Percentiles rank a stretch among this genome's conserved stretches.
Evolutionary conservation across 2,888 invertebrate genomes (phyloP).

Genomic region (Epirrhoe tristata): DNA sequence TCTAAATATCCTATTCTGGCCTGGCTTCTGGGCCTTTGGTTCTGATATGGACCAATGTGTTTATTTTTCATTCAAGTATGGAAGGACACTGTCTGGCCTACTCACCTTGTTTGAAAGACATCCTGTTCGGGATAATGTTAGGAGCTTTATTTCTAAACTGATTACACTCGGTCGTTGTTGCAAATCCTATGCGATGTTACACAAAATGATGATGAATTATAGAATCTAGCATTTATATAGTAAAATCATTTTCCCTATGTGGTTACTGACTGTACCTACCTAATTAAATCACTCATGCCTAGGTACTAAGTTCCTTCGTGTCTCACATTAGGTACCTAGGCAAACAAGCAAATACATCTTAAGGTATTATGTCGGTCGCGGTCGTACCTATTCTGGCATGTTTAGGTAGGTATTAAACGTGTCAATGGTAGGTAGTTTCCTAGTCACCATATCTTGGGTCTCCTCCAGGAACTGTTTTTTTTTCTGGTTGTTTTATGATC

Average conservation of each 20-base stretch:
- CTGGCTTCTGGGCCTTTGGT: too few species aligned
- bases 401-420: too few species aligned
- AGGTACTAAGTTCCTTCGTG: background rate
- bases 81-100: background rate
- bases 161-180: background rate
- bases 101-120: slow-evolving; percentile 30
- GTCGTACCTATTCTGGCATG: too few species aligned
- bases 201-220: slow-evolving; percentile 1
- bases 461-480: too few species aligned
- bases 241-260: slow-evolving; percentile 13
- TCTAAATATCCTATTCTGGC: too few species aligned
- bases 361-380: too few species aligned
- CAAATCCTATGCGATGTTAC: slow-evolving; percentile 3
- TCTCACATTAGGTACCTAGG: background rate
- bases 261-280: slow-evolving; percentile 2
- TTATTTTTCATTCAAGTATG: too few species aligned
- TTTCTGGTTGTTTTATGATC: too few species aligned
- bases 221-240: background rate
- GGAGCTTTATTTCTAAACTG: background rate
- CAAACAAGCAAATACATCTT: too few species aligned
- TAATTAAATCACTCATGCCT: background rate
- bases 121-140: slow-evolving; percentile 1
- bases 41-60: too few species aligned
- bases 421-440: too few species aligned
- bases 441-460: too few species aligned